A percentile compares a stretch with the other conserved stretches of the same genome.
phyloP scores from a whole-genome alignment of 2,888 invertebrate genomes.

The Encarsia formosa region DNA sequence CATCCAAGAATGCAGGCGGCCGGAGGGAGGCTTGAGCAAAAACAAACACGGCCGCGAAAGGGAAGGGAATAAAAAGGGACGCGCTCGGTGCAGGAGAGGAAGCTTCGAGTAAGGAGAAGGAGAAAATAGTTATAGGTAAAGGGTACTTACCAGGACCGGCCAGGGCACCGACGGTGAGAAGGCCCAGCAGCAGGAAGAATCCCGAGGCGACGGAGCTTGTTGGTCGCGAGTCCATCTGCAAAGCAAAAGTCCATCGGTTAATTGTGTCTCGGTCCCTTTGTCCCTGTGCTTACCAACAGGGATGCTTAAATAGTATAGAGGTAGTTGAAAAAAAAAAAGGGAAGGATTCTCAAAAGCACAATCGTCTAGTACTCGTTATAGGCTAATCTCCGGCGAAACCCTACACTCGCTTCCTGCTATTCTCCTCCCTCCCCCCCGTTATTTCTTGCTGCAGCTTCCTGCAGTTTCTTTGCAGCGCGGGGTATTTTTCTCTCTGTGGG shows the following conservation, averaged over 20 bases:
- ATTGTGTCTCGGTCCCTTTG: slow-evolving; percentile 21
- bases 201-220: slow-evolving; percentile 37
- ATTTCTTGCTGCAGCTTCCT: too few relatives aligned
- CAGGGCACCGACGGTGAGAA: slow-evolving; percentile 39
- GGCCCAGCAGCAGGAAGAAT: slow-evolving; percentile 38
- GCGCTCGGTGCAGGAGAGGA: not conserved
- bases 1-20: too few relatives aligned
- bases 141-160: slow-evolving; percentile 29
- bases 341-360: slow-evolving; percentile 7
- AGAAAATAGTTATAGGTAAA: not conserved
- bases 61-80: too few relatives aligned
- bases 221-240: slow-evolving; percentile 46
- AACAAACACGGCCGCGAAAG: too few relatives aligned
- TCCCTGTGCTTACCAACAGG: slow-evolving; percentile 1
- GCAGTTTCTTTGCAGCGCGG: too few relatives aligned
- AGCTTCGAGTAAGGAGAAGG: not conserved
- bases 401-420: slow-evolving; percentile 19
- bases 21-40: too few relatives aligned
- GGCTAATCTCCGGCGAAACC: slow-evolving; percentile 19
- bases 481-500: too few relatives aligned
- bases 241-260: slow-evolving; percentile 30
- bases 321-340: not conserved
- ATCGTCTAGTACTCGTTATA: slow-evolving; percentile 20
- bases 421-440: slow-evolving; percentile 5
- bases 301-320: too few relatives aligned